A percentile compares a stretch with the other conserved stretches of the same genome.
Evolutionary conservation across 2,888 invertebrate species (phyloP).

Genomic region (Monoplex corrugatus): DNA sequence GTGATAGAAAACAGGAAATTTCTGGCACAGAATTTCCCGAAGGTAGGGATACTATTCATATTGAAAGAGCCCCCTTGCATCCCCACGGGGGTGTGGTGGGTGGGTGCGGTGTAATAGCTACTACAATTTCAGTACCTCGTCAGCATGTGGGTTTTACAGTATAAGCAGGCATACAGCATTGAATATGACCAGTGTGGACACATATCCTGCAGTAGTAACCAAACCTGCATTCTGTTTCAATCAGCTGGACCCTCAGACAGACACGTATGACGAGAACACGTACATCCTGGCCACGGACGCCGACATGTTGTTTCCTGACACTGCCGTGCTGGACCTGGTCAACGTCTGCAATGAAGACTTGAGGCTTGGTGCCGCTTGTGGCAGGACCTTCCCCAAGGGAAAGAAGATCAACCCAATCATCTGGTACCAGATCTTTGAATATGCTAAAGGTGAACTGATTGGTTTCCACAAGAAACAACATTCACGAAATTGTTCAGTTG

Average conservation of each 20-base stretch:
- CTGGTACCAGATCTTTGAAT: constrained; percentile 73
- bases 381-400: constrained; percentile 67
- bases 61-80: no score
- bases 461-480: no score
- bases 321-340: constrained; percentile 63
- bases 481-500: background rate
- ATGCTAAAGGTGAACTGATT: constrained; percentile 67
- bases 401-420: constrained; percentile 65
- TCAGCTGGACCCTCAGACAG: constrained; percentile 36
- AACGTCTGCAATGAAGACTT: constrained; percentile 64
- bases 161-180: no score
- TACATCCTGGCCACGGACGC: constrained; percentile 72
- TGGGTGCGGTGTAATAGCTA: no score
- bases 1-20: no score
- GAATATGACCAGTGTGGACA: no score
- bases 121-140: no score
- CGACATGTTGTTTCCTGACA: constrained; percentile 69
- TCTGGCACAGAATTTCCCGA: no score
- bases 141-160: no score
- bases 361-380: constrained; percentile 68
- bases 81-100: no score
- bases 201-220: no score
- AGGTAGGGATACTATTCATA: no score
- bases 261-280: constrained; percentile 67
- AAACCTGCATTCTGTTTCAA: background rate